Evolutionary conservation across 1,140 invertebrate species (phyloP).

Genomic region (Nautilus pompilius): DNA sequence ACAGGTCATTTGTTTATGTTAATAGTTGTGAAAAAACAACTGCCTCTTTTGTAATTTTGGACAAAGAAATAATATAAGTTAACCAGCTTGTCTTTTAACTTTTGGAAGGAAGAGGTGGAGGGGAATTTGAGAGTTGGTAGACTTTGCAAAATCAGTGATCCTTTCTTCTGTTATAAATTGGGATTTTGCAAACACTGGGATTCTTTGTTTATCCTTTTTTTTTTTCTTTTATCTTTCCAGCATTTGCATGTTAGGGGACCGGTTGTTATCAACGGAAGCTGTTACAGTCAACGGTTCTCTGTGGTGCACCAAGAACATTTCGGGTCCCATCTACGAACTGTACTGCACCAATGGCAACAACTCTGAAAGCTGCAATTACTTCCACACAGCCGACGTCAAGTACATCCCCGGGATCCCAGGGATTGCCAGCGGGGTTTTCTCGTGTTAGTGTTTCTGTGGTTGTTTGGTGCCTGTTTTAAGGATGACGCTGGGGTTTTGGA

Average conservation of each 20-base stretch:
- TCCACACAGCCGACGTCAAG: conserved; percentile 50
- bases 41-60: too few species aligned
- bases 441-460: conserved; percentile 65
- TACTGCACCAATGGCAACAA: conserved; percentile 60
- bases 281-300: conserved; percentile 36
- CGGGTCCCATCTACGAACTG: conserved; percentile 54
- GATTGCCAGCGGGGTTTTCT: conserved; percentile 72
- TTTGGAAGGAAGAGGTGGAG: too few species aligned
- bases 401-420: conserved; percentile 72
- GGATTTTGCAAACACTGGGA: background rate
- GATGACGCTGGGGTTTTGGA: too few species aligned
- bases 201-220: background rate
- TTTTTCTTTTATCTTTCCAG: conserved; percentile 60
- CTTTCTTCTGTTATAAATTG: too few species aligned
- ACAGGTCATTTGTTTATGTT: too few species aligned
- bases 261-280: conserved; percentile 64
- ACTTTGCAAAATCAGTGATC: too few species aligned
- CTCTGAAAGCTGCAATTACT: conserved; percentile 70
- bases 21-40: too few species aligned
- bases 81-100: too few species aligned
- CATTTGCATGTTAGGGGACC: conserved; percentile 87
- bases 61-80: too few species aligned
- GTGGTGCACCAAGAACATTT: conserved; percentile 71
- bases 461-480: too few species aligned
- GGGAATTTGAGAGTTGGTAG: too few species aligned